A percentile compares a stretch with the other conserved stretches of the same genome.
phyloP scores from a whole-genome alignment of 2,888 invertebrate genomes.

The Volucella bombylans region DNA sequence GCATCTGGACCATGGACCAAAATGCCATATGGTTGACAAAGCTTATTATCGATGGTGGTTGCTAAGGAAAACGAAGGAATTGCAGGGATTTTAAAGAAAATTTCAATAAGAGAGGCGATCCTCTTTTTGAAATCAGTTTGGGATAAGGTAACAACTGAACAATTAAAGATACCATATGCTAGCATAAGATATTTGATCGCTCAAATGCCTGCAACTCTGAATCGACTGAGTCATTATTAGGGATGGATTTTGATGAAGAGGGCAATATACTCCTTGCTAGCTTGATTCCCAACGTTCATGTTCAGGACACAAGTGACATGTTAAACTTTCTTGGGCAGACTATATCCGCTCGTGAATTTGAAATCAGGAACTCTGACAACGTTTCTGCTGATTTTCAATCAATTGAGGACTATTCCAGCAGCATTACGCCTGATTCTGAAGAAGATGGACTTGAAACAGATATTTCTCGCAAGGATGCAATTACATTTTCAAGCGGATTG shows the following conservation, averaged over 20 bases:
- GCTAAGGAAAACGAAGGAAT: too few relatives aligned
- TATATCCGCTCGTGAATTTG: neutral
- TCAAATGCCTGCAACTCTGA: neutral
- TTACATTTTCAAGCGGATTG: neutral
- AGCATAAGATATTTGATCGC: neutral
- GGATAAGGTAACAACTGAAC: too few relatives aligned
- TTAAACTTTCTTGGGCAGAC: neutral
- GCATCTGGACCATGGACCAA: too few relatives aligned
- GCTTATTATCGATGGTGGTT: too few relatives aligned
- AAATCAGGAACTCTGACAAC: neutral
- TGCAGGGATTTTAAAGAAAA: too few relatives aligned
- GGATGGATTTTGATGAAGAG: constrained; percentile 1
- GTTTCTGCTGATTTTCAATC: neutral
- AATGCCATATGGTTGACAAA: too few relatives aligned
- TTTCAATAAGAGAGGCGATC: too few relatives aligned
- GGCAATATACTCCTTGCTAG: neutral
- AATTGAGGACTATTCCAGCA: neutral
- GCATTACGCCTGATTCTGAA: neutral
- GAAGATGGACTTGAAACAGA: neutral
- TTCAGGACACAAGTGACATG: neutral
- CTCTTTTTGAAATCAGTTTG: too few relatives aligned
- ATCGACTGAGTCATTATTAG: neutral
- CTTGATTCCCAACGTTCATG: neutral
- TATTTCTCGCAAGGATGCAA: neutral
- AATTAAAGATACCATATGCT: too few relatives aligned